Evolutionary conservation across 2,888 invertebrate species (phyloP).

Genomic region (Lasioglossum oenotherae): DNA sequence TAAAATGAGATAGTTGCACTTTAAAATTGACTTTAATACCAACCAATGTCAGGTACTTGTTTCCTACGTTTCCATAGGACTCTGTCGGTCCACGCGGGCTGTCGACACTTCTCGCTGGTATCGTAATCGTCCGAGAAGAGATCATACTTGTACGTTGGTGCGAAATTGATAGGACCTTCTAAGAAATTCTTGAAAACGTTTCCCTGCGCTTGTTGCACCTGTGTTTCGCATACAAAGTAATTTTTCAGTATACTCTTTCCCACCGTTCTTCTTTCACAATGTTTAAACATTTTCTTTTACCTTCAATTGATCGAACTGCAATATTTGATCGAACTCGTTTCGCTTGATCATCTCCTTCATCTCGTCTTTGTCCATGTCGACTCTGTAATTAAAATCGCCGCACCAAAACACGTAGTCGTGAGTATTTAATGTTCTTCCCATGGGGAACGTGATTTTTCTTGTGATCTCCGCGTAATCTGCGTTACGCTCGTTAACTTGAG

Average conservation of each 20-base stretch:
- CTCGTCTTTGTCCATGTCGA: conserved; percentile 97
- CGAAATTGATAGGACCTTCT: conserved; percentile 96
- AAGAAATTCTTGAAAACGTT: conserved; percentile 96
- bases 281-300: conserved; percentile 31
- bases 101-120: conserved; percentile 98
- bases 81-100: conserved; percentile 99
- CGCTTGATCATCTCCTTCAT: conserved; percentile 93
- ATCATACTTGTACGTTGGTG: conserved; percentile 99
- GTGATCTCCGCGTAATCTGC: conserved; percentile 98
- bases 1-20: neutral
- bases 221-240: neutral
- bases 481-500: conserved; percentile 97
- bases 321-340: conserved; percentile 90
- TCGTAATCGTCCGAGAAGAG: conserved; percentile 99
- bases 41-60: conserved; percentile 89
- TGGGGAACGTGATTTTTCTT: conserved; percentile 94
- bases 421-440: conserved; percentile 95
- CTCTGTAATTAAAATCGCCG: conserved; percentile 99
- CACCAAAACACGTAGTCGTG: conserved; percentile 99
- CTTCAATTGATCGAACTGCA: conserved; percentile 92
- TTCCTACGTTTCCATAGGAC: conserved; percentile 96
- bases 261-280: neutral
- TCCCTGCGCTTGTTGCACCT: conserved; percentile 91
- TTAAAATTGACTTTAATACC: conserved; percentile 11
- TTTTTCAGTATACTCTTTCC: neutral